phyloP scores from a whole-genome alignment of 1,140 invertebrate species.

The Battus philenor region DNA sequence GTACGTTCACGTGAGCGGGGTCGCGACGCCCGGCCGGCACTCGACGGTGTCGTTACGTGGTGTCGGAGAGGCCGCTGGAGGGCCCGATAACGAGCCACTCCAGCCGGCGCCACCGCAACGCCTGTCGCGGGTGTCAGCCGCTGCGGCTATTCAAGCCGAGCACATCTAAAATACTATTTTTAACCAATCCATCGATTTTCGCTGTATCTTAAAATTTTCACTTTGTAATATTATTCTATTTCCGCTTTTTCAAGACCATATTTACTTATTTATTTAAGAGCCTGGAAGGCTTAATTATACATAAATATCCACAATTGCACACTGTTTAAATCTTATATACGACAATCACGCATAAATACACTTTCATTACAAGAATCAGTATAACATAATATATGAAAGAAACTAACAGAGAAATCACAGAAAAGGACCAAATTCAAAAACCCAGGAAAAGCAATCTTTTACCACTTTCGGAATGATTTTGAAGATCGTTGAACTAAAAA shows the following conservation, averaged over 20 bases:
- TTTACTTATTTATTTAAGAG: background rate
- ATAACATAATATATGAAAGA: too few species aligned
- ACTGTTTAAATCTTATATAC: background rate
- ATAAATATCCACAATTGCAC: background rate
- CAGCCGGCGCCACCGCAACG: constrained; percentile 20
- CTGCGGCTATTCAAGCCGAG: constrained; percentile 8
- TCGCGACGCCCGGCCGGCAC: constrained; percentile 9
- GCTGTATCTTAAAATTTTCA: background rate
- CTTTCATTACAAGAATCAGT: too few species aligned
- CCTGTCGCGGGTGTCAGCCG: constrained; percentile 20
- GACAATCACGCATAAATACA: too few species aligned
- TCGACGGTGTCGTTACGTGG: constrained; percentile 28
- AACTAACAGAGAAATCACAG: too few species aligned
- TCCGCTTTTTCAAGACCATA: background rate
- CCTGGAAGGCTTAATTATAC: background rate
- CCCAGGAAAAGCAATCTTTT: too few species aligned
- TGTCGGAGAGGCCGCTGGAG: constrained; percentile 22
- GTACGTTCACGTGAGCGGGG: constrained; percentile 1
- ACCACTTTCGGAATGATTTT: too few species aligned
- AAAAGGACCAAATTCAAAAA: too few species aligned
- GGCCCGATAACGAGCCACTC: constrained; percentile 38
- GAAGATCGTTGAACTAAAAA: too few species aligned
- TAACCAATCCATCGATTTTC: background rate
- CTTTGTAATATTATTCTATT: background rate
- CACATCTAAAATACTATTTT: background rate